Evolutionary conservation across 2,113 vertebrate genomes (phyloP).

Genomic region (Chlamydotis undulata): DNA sequence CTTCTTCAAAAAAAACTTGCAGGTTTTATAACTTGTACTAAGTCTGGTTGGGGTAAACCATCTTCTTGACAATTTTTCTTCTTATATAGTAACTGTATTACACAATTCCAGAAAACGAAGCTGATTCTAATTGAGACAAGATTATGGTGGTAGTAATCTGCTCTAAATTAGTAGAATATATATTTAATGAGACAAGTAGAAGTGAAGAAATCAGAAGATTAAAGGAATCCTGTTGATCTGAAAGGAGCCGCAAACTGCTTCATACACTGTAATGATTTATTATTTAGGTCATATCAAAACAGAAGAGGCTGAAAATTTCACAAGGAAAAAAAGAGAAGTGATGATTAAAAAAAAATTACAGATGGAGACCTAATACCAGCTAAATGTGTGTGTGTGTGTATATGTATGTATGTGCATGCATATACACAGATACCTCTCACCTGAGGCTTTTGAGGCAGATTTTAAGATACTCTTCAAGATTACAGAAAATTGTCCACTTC

Average conservation of each 20-base stretch:
- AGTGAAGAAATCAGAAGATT: neutral
- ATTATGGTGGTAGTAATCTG: neutral
- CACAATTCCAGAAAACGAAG: neutral
- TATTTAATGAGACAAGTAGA: neutral
- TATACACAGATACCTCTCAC: neutral
- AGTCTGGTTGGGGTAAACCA: neutral
- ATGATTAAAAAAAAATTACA: neutral
- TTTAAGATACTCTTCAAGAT: neutral
- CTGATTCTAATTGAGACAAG: neutral
- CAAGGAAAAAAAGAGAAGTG: neutral
- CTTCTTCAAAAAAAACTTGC: neutral
- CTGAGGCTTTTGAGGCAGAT: neutral
- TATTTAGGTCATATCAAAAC: neutral
- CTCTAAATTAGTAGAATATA: neutral
- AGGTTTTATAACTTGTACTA: neutral
- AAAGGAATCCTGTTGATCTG: neutral
- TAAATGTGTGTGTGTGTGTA: neutral
- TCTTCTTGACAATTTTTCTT: neutral
- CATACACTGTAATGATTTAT: neutral
- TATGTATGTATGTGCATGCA: neutral
- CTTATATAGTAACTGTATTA: neutral
- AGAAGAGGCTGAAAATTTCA: neutral
- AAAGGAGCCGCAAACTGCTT: neutral
- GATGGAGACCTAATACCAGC: neutral
- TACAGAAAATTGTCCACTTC: neutral